Evolutionary conservation across 92 coral and sea anemone genomes (phyloP).

Genomic region (Actinostola sp.): DNA sequence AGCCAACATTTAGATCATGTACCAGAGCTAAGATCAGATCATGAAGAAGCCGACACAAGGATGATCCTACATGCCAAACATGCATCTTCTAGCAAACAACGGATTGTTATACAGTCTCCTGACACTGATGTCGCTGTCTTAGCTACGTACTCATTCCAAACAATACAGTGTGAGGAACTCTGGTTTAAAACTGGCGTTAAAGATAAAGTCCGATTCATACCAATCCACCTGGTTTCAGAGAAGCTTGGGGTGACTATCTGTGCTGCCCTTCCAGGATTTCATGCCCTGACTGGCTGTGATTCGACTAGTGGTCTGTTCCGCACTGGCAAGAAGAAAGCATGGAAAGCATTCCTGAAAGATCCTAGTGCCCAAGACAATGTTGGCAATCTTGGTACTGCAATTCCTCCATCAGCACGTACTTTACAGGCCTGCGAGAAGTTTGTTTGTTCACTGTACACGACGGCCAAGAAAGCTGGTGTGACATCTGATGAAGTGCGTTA

Average conservation of each 20-base stretch:
- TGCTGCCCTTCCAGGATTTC: conserved; percentile 34
- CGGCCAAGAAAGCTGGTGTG: conserved; percentile 28
- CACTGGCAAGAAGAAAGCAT: conserved; percentile 26
- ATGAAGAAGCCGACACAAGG: conserved; percentile 52
- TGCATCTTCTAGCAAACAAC: conserved; percentile 17
- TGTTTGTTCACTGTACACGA: conserved; percentile 37
- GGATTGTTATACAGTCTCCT: conserved; percentile 59
- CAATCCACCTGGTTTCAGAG: conserved; percentile 29
- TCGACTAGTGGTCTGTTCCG: conserved; percentile 25
- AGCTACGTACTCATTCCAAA: neutral
- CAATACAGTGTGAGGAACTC: conserved; percentile 41
- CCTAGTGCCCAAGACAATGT: neutral
- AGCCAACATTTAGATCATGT: neutral
- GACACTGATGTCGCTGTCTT: neutral
- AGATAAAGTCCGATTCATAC: conserved; percentile 43
- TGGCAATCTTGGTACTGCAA: conserved; percentile 20
- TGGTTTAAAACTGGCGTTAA: conserved; percentile 56
- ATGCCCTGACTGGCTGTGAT: conserved; percentile 55
- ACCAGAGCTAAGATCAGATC: conserved; percentile 14
- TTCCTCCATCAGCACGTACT: conserved; percentile 32
- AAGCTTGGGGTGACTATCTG: conserved; percentile 33
- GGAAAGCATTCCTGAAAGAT: conserved; percentile 32
- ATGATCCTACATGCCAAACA: conserved; percentile 45
- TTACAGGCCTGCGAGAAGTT: conserved; percentile 37
- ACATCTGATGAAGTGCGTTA: conserved; percentile 43